phyloP scores from a whole-genome alignment of 2,797 vertebrate species.

The Poecilia gillii region DNA sequence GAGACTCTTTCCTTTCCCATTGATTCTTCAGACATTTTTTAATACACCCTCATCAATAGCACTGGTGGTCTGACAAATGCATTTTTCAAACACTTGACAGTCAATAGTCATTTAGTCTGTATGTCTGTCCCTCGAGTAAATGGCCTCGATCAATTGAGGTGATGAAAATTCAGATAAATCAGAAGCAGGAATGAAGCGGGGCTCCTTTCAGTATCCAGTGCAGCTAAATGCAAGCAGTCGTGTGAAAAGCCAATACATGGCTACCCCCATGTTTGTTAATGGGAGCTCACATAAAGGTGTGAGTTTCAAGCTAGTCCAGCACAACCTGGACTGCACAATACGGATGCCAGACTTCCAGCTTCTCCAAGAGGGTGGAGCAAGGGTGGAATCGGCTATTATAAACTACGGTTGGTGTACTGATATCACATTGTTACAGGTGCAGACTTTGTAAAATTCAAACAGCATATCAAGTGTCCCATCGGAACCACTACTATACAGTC shows the following conservation, averaged over 20 bases:
- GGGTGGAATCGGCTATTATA: background rate
- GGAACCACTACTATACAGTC: background rate
- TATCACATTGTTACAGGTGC: background rate
- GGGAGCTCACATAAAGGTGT: slow-evolving; percentile 52
- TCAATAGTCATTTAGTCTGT: slow-evolving; percentile 81
- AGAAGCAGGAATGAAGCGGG: slow-evolving; percentile 47
- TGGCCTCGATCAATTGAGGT: slow-evolving; percentile 72
- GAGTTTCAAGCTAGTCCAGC: slow-evolving; percentile 21
- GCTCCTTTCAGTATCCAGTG: slow-evolving; percentile 49
- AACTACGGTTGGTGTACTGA: background rate
- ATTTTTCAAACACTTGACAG: slow-evolving; percentile 80
- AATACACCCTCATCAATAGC: slow-evolving; percentile 78
- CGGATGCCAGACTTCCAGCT: background rate
- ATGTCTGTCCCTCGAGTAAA: slow-evolving; percentile 79
- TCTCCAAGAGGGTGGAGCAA: background rate
- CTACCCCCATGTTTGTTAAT: slow-evolving; percentile 52
- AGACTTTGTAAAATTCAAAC: background rate
- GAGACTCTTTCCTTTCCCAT: slow-evolving; percentile 61
- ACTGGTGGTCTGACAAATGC: slow-evolving; percentile 76
- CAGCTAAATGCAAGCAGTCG: slow-evolving; percentile 40
- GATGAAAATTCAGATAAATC: slow-evolving; percentile 81
- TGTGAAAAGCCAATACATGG: slow-evolving; percentile 63
- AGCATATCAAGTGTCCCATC: background rate
- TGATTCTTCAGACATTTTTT: slow-evolving; percentile 76
- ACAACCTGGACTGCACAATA: background rate